phyloP scores from a whole-genome alignment of 2,888 invertebrate species.

The Parasteatoda lunata region DNA sequence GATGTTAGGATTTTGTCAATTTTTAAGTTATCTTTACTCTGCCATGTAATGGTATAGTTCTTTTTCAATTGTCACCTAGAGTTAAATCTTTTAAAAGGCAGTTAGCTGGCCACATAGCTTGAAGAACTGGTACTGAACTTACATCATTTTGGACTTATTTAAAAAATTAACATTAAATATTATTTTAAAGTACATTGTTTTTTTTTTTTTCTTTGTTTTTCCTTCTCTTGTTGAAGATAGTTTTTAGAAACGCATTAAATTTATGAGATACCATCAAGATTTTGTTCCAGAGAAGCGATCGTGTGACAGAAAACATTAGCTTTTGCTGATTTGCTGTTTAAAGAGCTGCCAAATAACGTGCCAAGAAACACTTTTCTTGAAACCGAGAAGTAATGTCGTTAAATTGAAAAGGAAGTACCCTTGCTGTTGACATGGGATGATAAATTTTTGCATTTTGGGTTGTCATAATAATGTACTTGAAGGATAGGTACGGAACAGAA shows the following conservation, averaged over 20 bases:
- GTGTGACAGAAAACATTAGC: not conserved
- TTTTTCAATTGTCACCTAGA: too few species aligned
- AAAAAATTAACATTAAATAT: too few species aligned
- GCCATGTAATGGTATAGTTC: too few species aligned
- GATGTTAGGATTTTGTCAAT: too few species aligned
- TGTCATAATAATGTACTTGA: not conserved
- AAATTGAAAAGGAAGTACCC: slow-evolving; percentile 21
- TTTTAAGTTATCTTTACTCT: too few species aligned
- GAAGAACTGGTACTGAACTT: too few species aligned
- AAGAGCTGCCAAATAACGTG: slow-evolving; percentile 9
- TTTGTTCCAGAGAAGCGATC: not conserved
- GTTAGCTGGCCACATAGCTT: too few species aligned
- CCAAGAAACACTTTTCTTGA: slow-evolving; percentile 33
- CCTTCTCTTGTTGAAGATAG: too few species aligned
- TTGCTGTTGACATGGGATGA: slow-evolving; percentile 26
- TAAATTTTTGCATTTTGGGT: slow-evolving; percentile 8
- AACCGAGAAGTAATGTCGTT: slow-evolving; percentile 1
- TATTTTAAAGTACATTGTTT: too few species aligned
- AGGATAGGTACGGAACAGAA: not conserved
- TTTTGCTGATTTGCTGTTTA: not conserved
- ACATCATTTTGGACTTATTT: too few species aligned
- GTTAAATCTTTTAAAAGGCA: too few species aligned
- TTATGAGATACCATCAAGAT: not conserved
- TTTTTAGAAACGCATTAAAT: not conserved
- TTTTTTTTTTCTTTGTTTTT: too few species aligned